phyloP scores from a whole-genome alignment of 2,888 invertebrate species.

The Ophion ellenae region DNA sequence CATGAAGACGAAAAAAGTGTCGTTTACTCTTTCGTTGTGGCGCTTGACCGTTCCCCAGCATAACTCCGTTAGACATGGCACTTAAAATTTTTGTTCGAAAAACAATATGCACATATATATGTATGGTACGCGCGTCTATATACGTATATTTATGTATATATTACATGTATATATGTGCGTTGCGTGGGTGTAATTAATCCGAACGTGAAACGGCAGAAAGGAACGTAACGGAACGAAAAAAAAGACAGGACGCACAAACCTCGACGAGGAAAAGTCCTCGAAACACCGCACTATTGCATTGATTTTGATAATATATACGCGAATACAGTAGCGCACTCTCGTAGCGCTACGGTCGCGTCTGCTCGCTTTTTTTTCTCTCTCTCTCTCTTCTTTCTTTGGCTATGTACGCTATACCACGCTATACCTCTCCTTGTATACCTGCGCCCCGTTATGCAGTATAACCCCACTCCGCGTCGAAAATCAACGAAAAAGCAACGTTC shows the following conservation, averaged over 20 bases:
- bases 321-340: slow-evolving; percentile 60
- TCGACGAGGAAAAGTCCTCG: slow-evolving; percentile 60
- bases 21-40: slow-evolving; percentile 72
- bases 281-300: slow-evolving; percentile 75
- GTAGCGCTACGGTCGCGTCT: slow-evolving; percentile 73
- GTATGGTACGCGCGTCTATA: neutral
- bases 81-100: slow-evolving; percentile 29
- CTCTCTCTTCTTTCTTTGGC: slow-evolving; percentile 10
- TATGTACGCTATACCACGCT: neutral
- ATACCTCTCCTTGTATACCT: neutral
- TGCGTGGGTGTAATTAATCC: neutral
- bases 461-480: slow-evolving; percentile 36
- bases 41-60: slow-evolving; percentile 73
- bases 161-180: slow-evolving; percentile 4
- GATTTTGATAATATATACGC: slow-evolving; percentile 77
- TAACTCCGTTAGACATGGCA: slow-evolving; percentile 77
- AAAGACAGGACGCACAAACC: slow-evolving; percentile 52
- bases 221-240: slow-evolving; percentile 11
- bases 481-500: slow-evolving; percentile 6
- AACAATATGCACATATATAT: slow-evolving; percentile 7
- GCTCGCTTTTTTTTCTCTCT: slow-evolving; percentile 44
- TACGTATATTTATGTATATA: neutral
- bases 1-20: slow-evolving; percentile 27
- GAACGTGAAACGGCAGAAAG: neutral
- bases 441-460: slow-evolving; percentile 47